These are phyloP conservation scores for Athetis lepigone DNA, from an alignment of 2,888 invertebrate genomes.

Conservation along the genomic window DNA sequence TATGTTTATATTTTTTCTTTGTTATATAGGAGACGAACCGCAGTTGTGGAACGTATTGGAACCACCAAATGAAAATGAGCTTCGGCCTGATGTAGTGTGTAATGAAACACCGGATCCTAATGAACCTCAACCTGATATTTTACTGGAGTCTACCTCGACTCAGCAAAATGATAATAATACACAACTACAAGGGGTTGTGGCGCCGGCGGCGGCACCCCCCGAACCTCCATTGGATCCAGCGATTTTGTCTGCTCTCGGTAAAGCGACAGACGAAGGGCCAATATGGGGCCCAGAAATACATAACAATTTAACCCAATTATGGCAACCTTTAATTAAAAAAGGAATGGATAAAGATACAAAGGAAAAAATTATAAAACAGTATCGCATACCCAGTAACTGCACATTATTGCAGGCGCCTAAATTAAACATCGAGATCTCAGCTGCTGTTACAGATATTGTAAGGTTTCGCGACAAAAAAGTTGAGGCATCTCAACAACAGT, in stretches of 20 bases:
- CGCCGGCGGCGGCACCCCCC: neutral
- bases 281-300: conserved; percentile 8
- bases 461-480: conserved; percentile 27
- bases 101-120: conserved; percentile 1
- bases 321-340: conserved; percentile 15
- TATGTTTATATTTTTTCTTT: conserved; percentile 1
- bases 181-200: neutral
- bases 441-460: conserved; percentile 20
- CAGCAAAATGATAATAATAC: conserved; percentile 2
- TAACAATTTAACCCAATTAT: conserved; percentile 5
- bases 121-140: conserved; percentile 2
- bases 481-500: too few species aligned
- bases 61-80: neutral
- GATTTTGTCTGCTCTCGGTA: conserved; percentile 20
- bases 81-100: neutral
- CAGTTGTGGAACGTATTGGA: conserved; percentile 5
- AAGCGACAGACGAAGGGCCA: conserved; percentile 17
- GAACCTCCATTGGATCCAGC: conserved; percentile 27
- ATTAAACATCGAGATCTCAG: conserved; percentile 25
- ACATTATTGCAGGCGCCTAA: conserved; percentile 21
- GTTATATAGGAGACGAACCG: neutral
- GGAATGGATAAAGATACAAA: too few species aligned
- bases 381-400: conserved; percentile 22
- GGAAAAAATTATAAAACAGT: too few species aligned
- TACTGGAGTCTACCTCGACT: neutral